Conservation (phyloP, 2,113 vertebrate species). For the Procavia capensis region DNA sequence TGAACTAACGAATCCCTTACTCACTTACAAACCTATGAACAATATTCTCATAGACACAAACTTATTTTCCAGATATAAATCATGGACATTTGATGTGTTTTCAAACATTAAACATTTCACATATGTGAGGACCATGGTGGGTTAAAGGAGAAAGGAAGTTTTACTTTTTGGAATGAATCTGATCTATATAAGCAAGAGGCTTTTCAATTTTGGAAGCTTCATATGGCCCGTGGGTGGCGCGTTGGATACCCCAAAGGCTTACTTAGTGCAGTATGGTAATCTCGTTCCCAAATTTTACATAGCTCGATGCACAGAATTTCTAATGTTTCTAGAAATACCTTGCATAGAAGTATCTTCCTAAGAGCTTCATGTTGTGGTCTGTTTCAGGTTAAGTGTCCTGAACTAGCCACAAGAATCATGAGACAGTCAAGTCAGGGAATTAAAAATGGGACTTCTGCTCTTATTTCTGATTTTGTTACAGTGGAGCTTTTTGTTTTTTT, state of each 20-base stretch:
- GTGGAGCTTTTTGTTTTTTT: neutral
- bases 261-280: constrained; percentile 77
- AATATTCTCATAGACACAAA: constrained; percentile 17
- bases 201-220: constrained; percentile 78
- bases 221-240: constrained; percentile 82
- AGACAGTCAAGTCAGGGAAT: neutral
- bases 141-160: constrained; percentile 64
- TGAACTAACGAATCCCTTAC: neutral
- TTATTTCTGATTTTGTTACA: constrained; percentile 52
- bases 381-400: constrained; percentile 23
- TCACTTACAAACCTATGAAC: constrained; percentile 30
- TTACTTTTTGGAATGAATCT: constrained; percentile 65
- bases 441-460: constrained; percentile 2
- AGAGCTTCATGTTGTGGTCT: constrained; percentile 52
- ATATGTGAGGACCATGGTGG: constrained; percentile 57
- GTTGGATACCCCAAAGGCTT: constrained; percentile 78
- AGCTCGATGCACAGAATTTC: constrained; percentile 73
- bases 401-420: constrained; percentile 15
- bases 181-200: constrained; percentile 34
- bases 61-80: constrained; percentile 58
- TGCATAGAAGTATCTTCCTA: constrained; percentile 66
- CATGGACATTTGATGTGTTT: constrained; percentile 60
- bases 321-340: constrained; percentile 80
- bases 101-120: constrained; percentile 71
- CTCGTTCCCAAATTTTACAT: constrained; percentile 75